Conservation (phyloP, 2,797 vertebrate species). For the Aeoliscus strigatus region DNA sequence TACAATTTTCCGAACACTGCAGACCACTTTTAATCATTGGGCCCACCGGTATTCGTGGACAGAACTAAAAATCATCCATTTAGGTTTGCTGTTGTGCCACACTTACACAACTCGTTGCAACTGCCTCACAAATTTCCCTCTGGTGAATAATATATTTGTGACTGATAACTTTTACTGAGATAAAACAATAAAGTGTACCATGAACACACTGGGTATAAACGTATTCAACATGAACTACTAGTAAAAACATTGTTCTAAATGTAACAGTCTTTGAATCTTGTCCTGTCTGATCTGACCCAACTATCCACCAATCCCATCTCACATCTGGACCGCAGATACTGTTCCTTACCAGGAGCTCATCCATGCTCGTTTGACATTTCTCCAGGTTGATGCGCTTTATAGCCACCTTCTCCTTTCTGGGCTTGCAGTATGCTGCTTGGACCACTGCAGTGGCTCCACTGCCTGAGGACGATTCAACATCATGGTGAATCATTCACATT, state of each 20-base stretch:
- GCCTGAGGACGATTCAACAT: conserved; percentile 66
- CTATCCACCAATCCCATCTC: conserved; percentile 1
- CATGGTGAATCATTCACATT: neutral
- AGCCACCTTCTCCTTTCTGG: conserved; percentile 96
- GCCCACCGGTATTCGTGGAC: too few relatives aligned
- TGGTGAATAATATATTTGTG: too few relatives aligned
- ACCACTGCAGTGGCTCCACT: conserved; percentile 97
- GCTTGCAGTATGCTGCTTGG: conserved; percentile 89
- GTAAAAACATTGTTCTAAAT: neutral
- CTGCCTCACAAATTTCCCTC: too few relatives aligned
- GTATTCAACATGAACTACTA: too few relatives aligned
- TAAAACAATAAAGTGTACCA: too few relatives aligned
- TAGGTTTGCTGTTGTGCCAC: too few relatives aligned
- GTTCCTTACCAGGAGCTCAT: conserved; percentile 89
- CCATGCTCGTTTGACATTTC: conserved; percentile 99
- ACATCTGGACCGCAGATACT: conserved; percentile 5
- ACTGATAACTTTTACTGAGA: too few relatives aligned
- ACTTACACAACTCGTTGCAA: too few relatives aligned
- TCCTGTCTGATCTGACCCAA: neutral
- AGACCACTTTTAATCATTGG: too few relatives aligned
- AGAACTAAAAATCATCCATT: too few relatives aligned
- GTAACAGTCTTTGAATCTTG: conserved; percentile 6
- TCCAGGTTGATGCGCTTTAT: conserved; percentile 98
- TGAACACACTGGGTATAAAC: too few relatives aligned
- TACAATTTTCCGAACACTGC: too few relatives aligned